A percentile compares a stretch with the other conserved stretches of the same genome.
phyloP scores from a whole-genome alignment of 1,140 invertebrate genomes.

The Phenacoccus solenopsis region DNA sequence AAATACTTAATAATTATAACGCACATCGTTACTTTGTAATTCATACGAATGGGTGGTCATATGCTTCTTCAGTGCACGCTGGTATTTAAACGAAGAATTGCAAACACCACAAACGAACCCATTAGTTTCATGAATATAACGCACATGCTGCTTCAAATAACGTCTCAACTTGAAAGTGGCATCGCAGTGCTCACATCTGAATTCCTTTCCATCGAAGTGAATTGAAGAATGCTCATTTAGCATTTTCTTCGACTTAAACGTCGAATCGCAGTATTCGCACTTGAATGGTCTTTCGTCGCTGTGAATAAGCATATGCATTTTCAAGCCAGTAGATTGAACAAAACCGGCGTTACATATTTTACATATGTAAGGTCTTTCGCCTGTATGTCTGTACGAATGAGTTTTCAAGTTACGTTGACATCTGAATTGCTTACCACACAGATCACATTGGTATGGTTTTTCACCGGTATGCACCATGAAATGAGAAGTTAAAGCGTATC shows the following conservation, averaged over 20 bases:
- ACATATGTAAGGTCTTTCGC: constrained; percentile 36
- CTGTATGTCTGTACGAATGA: constrained; percentile 26
- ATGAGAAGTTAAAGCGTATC: not conserved
- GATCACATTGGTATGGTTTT: not conserved
- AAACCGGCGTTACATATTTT: constrained; percentile 36
- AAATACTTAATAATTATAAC: too few relatives aligned
- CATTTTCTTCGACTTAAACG: constrained; percentile 36
- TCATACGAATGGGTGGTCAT: not conserved
- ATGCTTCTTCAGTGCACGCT: not conserved
- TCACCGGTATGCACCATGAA: constrained; percentile 5
- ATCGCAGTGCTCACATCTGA: not conserved
- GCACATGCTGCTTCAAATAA: not conserved
- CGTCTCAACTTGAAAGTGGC: not conserved
- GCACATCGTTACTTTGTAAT: too few relatives aligned
- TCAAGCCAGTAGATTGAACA: constrained; percentile 36
- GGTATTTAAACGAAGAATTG: not conserved
- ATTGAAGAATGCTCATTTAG: not conserved
- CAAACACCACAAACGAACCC: not conserved
- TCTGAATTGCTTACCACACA: constrained; percentile 6
- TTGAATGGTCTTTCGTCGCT: constrained; percentile 54
- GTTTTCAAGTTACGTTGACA: not conserved
- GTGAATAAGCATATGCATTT: constrained; percentile 39
- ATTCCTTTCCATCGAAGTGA: not conserved
- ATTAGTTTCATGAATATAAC: not conserved
- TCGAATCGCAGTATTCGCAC: constrained; percentile 49